A percentile compares a stretch with the other conserved stretches of the same genome.
Conservation (phyloP, 1,140 invertebrate genomes). For the Trichoplusia ni region DNA sequence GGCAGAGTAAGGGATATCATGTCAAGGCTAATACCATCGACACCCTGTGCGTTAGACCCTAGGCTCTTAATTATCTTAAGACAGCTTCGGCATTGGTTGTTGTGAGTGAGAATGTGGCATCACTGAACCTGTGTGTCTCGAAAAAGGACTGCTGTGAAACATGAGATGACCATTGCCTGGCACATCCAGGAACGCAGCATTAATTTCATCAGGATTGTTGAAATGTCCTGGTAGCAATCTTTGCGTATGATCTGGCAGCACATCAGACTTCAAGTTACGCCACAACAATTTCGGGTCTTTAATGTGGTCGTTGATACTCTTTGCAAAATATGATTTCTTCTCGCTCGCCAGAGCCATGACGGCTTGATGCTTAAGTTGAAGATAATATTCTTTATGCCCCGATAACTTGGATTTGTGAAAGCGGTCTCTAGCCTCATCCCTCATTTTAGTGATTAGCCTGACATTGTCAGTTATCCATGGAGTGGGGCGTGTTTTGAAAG, state of each 20-base stretch:
- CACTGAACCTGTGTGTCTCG: neutral
- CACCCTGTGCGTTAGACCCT: too few species aligned
- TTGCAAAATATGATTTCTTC: too few species aligned
- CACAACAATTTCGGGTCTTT: constrained; percentile 34
- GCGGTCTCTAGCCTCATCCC: constrained; percentile 35
- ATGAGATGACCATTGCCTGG: constrained; percentile 5
- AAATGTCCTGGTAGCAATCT: neutral
- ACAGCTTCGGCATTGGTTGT: neutral
- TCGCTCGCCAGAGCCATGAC: too few species aligned
- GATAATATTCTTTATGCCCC: too few species aligned
- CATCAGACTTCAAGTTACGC: constrained; percentile 35
- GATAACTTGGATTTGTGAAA: constrained; percentile 19
- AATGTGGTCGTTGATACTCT: constrained; percentile 39
- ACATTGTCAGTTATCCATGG: constrained; percentile 46
- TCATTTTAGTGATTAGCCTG: constrained; percentile 37
- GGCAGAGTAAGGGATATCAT: constrained; percentile 21
- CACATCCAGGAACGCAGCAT: constrained; percentile 38
- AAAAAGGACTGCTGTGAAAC: neutral
- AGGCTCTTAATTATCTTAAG: constrained; percentile 24
- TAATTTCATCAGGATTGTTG: constrained; percentile 30
- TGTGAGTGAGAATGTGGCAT: constrained; percentile 1
- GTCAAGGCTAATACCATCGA: constrained; percentile 35
- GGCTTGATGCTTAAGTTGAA: too few species aligned
- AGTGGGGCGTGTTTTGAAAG: constrained; percentile 19
- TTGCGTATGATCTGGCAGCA: constrained; percentile 2